Base-by-base conservation (phyloP, 2,888 invertebrate genomes). In the Megastigmus dorsalis region DNA sequence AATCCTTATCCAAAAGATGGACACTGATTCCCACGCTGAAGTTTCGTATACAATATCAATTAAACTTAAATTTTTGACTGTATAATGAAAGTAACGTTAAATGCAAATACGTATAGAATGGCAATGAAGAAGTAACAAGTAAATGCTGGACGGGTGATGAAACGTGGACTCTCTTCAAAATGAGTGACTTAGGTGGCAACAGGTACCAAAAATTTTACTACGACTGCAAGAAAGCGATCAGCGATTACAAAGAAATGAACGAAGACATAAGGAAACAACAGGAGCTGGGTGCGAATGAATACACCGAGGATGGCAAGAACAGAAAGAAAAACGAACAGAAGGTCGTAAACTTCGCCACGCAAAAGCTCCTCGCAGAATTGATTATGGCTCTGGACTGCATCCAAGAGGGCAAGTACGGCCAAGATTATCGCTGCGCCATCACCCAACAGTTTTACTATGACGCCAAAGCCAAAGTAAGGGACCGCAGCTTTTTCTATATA, bases 131-230 rank as follows among this genome's bases (percentile, higher is more conserved):
- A 7, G 26, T 45, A 1, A 74, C 77, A 38, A 84, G 86, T 48
- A 60, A 76, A 0, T 78, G 75, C n/a, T 88, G 86, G 86, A 80
- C 77, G 0, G 85, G 86, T 0, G 7, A 13, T 2, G 81, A 85
- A 52, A 60, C 85, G 1, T n/a, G 77, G 4, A 77, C 79, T 38
- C 38, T 84, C 3, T 80, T 85, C 13, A 68, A 81, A 1, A 80
- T 83, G 6, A 30, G 79, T 23, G 9, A 71, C 13, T 30, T 78
- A 9, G 69, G 18, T 20, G 74, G 7, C 2, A 23, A 26, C 0
- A n/a, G 6, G 10, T 52, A 65, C 41, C 0, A 5, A 0, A 0
- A 63, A 13, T 78, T 82, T 67, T 13, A 50, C 43, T 9, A 7
- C 1, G 33, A 71, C 70, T 62, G 76, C 63, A 13, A 75, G 1